These are phyloP conservation scores for Pelmatolapia mariae DNA, from an alignment of 2,113 vertebrate genomes.

Conservation along the genomic window DNA sequence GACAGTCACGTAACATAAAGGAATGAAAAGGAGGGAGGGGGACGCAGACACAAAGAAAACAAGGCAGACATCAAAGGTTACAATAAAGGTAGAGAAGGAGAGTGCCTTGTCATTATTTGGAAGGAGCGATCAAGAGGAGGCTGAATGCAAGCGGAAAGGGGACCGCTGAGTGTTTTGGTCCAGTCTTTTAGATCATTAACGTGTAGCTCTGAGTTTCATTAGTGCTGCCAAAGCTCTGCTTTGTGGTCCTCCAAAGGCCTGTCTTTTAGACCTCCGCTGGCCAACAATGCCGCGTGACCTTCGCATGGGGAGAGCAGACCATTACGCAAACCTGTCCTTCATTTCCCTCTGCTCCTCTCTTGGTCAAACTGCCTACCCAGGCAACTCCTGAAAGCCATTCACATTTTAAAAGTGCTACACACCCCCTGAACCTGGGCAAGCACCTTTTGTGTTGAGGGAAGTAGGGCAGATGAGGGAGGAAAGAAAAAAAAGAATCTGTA, in stretches of 20 bases:
- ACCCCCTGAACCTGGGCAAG: conserved; percentile 65
- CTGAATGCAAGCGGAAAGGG: conserved; percentile 53
- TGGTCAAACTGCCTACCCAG: neutral
- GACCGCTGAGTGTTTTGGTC: conserved; percentile 75
- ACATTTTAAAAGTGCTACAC: conserved; percentile 69
- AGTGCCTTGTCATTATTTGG: conserved; percentile 52
- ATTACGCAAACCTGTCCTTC: conserved; percentile 81
- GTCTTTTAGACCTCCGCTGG: conserved; percentile 76
- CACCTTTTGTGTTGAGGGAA: conserved; percentile 73
- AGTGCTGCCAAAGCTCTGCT: conserved; percentile 80
- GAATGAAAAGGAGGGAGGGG: conserved; percentile 61
- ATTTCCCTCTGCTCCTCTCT: conserved; percentile 45
- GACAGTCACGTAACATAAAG: conserved; percentile 67
- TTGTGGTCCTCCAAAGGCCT: conserved; percentile 80
- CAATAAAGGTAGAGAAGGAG: conserved; percentile 71
- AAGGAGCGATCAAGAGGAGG: conserved; percentile 53
- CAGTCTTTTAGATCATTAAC: conserved; percentile 90
- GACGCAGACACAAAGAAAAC: conserved; percentile 57
- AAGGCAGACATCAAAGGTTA: conserved; percentile 74
- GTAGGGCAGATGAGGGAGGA: conserved; percentile 67
- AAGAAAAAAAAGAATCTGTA: conserved; percentile 72
- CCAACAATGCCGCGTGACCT: conserved; percentile 77
- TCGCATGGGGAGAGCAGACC: conserved; percentile 60
- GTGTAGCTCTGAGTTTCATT: conserved; percentile 81
- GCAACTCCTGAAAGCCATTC: conserved; percentile 63